Conservation (phyloP, 1,140 invertebrate genomes). For the Chionoecetes opilio region DNA sequence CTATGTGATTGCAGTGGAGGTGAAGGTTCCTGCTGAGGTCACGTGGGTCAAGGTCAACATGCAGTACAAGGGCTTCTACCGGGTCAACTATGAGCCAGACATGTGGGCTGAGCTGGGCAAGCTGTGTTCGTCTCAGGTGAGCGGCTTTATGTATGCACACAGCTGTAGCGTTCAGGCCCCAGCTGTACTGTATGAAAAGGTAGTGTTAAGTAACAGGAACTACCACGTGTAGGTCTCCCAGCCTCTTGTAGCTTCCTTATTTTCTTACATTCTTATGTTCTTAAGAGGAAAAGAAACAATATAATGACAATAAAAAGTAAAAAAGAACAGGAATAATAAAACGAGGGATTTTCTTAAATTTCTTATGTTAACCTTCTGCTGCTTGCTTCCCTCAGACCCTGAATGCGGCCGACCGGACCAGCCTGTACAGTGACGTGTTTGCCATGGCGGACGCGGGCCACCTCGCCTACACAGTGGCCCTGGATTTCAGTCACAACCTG, state of each 20-base stretch:
- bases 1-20: constrained; percentile 83
- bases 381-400: constrained; percentile 70
- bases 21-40: constrained; percentile 83
- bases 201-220: too few relatives aligned
- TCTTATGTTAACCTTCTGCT: not conserved
- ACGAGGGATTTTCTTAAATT: too few relatives aligned
- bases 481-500: constrained; percentile 84
- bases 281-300: too few relatives aligned
- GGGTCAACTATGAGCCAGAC: constrained; percentile 90
- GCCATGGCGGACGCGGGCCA: constrained; percentile 84
- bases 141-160: too few relatives aligned
- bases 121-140: constrained; percentile 72
- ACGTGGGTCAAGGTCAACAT: constrained; percentile 94
- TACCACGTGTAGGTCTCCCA: too few relatives aligned
- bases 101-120: constrained; percentile 88
- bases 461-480: constrained; percentile 83
- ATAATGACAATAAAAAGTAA: too few relatives aligned
- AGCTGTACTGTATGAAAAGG: too few relatives aligned
- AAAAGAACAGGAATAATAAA: too few relatives aligned
- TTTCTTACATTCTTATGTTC: too few relatives aligned
- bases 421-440: constrained; percentile 85
- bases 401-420: constrained; percentile 83
- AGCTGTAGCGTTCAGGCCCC: too few relatives aligned
- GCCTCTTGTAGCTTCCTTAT: too few relatives aligned
- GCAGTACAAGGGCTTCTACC: constrained; percentile 93